phyloP scores from a whole-genome alignment of 2,797 vertebrate genomes.

The Naso thynnoides region DNA sequence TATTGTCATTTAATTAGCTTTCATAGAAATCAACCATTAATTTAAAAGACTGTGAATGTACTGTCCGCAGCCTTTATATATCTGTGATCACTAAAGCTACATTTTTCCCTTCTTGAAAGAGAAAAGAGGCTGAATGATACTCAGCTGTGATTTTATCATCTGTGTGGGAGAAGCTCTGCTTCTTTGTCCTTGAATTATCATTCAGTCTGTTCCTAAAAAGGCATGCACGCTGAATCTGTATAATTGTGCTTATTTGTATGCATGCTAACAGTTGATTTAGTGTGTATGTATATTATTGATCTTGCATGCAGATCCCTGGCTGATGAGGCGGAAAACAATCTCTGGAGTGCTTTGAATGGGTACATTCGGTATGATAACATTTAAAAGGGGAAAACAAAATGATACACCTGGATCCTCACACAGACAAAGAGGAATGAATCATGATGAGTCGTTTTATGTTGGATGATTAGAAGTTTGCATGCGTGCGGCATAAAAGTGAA shows the following conservation, averaged over 20 bases:
- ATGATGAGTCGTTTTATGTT: conserved; percentile 18
- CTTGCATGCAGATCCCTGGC: conserved; percentile 58
- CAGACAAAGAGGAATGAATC: conserved; percentile 38
- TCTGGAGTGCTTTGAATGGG: conserved; percentile 27
- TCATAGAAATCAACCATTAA: background rate
- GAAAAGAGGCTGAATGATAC: background rate
- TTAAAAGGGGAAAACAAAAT: conserved; percentile 36
- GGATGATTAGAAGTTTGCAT: conserved; percentile 14
- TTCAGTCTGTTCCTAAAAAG: conserved; percentile 17
- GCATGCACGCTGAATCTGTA: conserved; percentile 34
- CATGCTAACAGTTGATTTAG: conserved; percentile 21
- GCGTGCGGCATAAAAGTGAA: conserved; percentile 7
- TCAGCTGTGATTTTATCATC: conserved; percentile 18
- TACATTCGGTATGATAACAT: conserved; percentile 43
- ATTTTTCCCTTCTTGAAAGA: background rate
- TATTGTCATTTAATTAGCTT: background rate
- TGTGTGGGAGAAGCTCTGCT: conserved; percentile 4
- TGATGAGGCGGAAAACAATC: conserved; percentile 52
- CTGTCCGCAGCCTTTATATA: background rate
- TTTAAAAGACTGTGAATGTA: background rate
- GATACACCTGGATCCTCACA: conserved; percentile 30
- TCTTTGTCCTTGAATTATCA: conserved; percentile 54
- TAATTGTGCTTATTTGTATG: conserved; percentile 51
- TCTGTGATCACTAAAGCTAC: background rate
- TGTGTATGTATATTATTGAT: conserved; percentile 54